A percentile compares a stretch with the other conserved stretches of the same genome.
Conservation (phyloP, 2,888 invertebrate genomes). For the Lagria hirta region DNA sequence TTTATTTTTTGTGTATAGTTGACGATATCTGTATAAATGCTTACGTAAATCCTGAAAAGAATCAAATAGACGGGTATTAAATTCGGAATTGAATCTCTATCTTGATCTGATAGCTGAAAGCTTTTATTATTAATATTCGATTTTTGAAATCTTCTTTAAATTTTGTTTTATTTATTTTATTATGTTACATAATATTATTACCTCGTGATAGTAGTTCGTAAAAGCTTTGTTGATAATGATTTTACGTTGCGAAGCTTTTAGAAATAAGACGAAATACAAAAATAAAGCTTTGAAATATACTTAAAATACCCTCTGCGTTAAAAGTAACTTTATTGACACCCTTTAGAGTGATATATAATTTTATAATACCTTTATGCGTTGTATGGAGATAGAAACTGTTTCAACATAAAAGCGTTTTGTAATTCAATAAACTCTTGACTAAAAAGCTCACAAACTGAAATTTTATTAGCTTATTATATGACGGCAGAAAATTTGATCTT, state of each 20-base stretch:
- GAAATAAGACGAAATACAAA: conserved; percentile 24
- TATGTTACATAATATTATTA: conserved; percentile 21
- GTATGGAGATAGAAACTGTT: conserved; percentile 47
- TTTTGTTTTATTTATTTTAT: conserved; percentile 15
- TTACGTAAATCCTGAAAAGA: conserved; percentile 1
- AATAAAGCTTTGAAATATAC: conserved; percentile 24
- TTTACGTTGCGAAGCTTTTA: conserved; percentile 20
- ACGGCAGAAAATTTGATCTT: conserved; percentile 12
- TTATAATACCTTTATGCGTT: conserved; percentile 49
- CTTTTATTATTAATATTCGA: conserved; percentile 15
- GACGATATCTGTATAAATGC: not conserved
- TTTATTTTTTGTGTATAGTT: conserved; percentile 4
- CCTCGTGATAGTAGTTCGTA: conserved; percentile 7
- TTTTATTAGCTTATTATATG: conserved; percentile 31
- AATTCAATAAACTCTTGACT: conserved; percentile 45
- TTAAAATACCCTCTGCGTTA: conserved; percentile 34
- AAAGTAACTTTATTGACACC: conserved; percentile 48
- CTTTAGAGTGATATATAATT: conserved; percentile 48
- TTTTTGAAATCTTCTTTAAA: conserved; percentile 14
- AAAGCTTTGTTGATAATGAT: conserved; percentile 23
- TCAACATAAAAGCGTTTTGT: conserved; percentile 46
- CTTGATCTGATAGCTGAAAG: conserved; percentile 3
- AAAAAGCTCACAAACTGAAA: conserved; percentile 47
- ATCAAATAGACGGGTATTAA: conserved; percentile 7
- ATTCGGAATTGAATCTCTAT: conserved; percentile 10